Base-by-base conservation (phyloP, 2,113 vertebrate species). In the Pica pica region DNA sequence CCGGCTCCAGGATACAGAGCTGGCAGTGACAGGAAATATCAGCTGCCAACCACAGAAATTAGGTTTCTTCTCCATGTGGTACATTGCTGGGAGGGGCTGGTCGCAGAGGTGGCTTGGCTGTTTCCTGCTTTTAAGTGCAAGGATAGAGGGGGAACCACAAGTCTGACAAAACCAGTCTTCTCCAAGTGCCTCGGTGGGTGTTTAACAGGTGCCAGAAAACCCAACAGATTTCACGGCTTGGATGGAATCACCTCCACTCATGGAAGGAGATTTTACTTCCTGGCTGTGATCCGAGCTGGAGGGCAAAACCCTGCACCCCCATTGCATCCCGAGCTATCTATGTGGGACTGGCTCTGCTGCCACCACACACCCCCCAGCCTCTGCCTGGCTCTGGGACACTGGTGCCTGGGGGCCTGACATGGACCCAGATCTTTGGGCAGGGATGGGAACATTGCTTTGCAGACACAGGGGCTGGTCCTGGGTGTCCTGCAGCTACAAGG, bases 41-140 rank as follows among this genome's bases (percentile, higher is more conserved):
- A 87, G 83, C 80, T 77, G 91, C 89, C 91, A 86, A 16, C 16
- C 37, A 18, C 68, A 92, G 60, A 79, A 94, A 93, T 93, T 26
- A 55, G 75, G 57, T 76, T 94, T 87, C 49, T 93, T 79, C 57
- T 91, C 78, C 33, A 2, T 41, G 79, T 2, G 39, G 74, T 63
- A 2, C 6, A 9, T 21, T 46, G 52, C 80, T 49, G 4, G 83
- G n/a, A 85, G 68, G 79, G 59, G 53, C 52, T 87, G 82, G 52
- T 75, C 7, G 24, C 49, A 63, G 92, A 89, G 74, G 37, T 52
- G 52, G 57, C 90, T 74, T 70, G 87, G 37, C 41, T 83, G 8
- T 39, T 91, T 93, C 74, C 73, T 57, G 64, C 37, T 67, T 87
- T 74, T 74, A 84, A 75, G 67, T 74, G 50, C 77, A 74, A 91